Base-by-base conservation (phyloP, 2,888 invertebrate genomes). In the Orthosia incerta region DNA sequence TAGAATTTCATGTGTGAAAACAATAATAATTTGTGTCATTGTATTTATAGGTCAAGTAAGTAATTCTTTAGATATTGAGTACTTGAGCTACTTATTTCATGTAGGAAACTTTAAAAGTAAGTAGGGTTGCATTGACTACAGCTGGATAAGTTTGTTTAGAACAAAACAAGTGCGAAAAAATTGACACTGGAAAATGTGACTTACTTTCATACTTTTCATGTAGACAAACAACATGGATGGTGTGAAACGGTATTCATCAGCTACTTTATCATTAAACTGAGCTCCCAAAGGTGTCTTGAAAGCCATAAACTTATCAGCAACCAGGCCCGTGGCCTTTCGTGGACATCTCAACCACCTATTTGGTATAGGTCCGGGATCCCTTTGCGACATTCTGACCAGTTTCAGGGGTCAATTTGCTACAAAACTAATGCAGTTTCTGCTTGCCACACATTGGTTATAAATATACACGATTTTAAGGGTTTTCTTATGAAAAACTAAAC, bases 261-360 rank as follows among this genome's bases (percentile, higher is more conserved):
- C 98, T 78, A 99, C 98, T 96, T 98, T 97, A 63, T 97, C 97
- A 92, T 99, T 98, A 92, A 98, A 99, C 70, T 97, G 97, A 13
- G 97, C 95, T 86, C 98, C 98, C 4, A 99, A 96, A 1, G 99
- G 99, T 3, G 99, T 99, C 94, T 99, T 99, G 93, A 99, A 98
- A 7, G 99, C 99, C 75, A 99, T 94, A 93, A 99, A 99, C 90
- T 98, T 98, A 66, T 97, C 97, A 57, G 97, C 97, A 72, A 99
- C 97, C 65, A 98, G 93, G 63, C 95, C 96, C 48, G 97, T 95
- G 39, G 98, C 97, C 94, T 98, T 99, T 85, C 98, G 97, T 67
- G 99, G 99, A 92, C 99, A 99, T 82, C 98, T 97, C 20, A 99
- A 95, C 99, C 99, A 99, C 83, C 99, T 97, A 86, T 97, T 97